Evolutionary conservation across 2,888 invertebrate genomes (phyloP), one percentile per base, ranked within the genome.

Genomic region (Teleiodes luculella): DNA sequence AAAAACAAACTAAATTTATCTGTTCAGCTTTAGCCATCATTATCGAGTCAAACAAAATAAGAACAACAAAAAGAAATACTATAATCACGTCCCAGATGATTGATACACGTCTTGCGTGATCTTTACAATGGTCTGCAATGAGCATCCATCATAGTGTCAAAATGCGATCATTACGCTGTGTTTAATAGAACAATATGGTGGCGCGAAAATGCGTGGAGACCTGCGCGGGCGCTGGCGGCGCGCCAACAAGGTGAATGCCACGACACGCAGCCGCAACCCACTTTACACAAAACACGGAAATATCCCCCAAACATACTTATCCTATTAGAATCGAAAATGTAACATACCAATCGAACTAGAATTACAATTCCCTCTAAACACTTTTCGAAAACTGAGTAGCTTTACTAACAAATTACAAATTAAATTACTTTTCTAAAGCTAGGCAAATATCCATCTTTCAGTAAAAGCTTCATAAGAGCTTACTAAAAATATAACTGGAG

Each of bases 171-270:
- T 36, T 39, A 28, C 28, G 24, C 20, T 14, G n/a, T 43, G 33
- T 49, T 24, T 53, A 36, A 37, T 53, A 58, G 51, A 41, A 39
- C 13, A 39, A 30, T 35, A 30, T 43, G 43, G 39, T 28, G 16
- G 16, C 36, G 48, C 37, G 20, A 60, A 58, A 61, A 57, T 57
- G 62, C 56, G 58, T 58, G 65, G 53, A 47, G 51, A 59, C 61
- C 61, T 60, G 58, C 53, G 59, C 58, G 58, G 58, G 46, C 45
- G 58, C 65, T 87, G 88, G 87, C 83, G 61, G 47, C 45, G 61
- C 61, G 86, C 89, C 89, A 89, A 88, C 88, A 87, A 89, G 89
- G 89, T 88, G 88, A 89, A 88, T 89, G 89, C 89, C 89, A 89
- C 86, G 78, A 75, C 79, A 77, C 83, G 79, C 81, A 78, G 72